Evolutionary conservation across 1,140 invertebrate genomes (phyloP).

Genomic region (Hirudo medicinalis): DNA sequence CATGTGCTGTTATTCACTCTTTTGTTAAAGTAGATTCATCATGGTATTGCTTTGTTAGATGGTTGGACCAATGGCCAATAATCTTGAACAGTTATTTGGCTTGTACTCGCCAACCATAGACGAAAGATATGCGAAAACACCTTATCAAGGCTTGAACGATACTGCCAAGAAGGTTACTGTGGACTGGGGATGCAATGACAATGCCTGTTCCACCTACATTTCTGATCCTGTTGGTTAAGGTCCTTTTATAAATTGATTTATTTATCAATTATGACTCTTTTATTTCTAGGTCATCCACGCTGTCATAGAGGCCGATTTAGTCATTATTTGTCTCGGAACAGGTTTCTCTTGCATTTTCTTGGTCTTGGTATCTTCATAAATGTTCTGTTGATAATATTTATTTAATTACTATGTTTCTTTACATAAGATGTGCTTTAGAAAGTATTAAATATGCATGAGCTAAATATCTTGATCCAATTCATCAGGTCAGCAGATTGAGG

Average conservation of each 20-base stretch:
- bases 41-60: constrained; percentile 10
- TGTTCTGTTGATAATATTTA: not conserved
- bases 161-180: constrained; percentile 25
- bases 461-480: not conserved
- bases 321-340: constrained; percentile 23
- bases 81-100: constrained; percentile 33
- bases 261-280: not conserved
- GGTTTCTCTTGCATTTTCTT: not conserved
- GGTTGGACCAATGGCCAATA: constrained; percentile 39
- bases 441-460: not conserved
- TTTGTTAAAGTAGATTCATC: not conserved
- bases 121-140: constrained; percentile 29
- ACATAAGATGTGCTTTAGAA: not conserved
- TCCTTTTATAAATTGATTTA: not conserved
- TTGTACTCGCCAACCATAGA: constrained; percentile 30
- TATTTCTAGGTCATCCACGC: constrained; percentile 6
- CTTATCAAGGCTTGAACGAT: constrained; percentile 27
- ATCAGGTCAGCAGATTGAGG: constrained; percentile 18
- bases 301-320: constrained; percentile 7
- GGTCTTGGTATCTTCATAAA: not conserved
- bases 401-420: not conserved
- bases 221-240: not conserved
- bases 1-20: not conserved
- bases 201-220: constrained; percentile 29
- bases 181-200: constrained; percentile 31